phyloP scores from a whole-genome alignment of 2,113 vertebrate species.

The Syrrhaptes paradoxus region DNA sequence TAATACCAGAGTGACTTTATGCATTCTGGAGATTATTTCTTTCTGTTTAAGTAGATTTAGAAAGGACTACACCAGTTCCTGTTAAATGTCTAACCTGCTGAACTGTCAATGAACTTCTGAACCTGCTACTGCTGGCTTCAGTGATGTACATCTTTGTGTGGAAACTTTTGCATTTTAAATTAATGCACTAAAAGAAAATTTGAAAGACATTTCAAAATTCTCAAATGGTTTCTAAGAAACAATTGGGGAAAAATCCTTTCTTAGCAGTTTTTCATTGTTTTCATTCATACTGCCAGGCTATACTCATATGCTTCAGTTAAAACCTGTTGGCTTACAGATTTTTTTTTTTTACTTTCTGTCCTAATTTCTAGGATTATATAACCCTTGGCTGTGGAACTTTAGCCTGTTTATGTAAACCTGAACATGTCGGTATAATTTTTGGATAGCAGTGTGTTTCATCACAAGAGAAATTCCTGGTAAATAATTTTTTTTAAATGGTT shows the following conservation, averaged over 20 bases:
- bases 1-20: not conserved
- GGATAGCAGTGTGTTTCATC: not conserved
- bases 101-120: not conserved
- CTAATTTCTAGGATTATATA: not conserved
- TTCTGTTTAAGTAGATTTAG: not conserved
- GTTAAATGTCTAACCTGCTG: not conserved
- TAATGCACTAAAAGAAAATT: not conserved
- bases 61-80: not conserved
- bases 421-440: conserved; percentile 8
- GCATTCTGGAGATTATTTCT: not conserved
- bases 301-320: not conserved
- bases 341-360: not conserved
- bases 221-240: not conserved
- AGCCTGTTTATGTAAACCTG: not conserved
- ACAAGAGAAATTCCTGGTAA: conserved; percentile 27
- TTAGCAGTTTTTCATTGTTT: not conserved
- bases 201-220: not conserved
- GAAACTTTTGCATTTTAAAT: not conserved
- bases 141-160: not conserved
- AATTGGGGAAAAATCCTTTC: not conserved
- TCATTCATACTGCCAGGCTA: not conserved
- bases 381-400: not conserved
- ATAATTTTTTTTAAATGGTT: not conserved
- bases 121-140: not conserved
- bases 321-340: not conserved